Base-by-base conservation (phyloP, 2,888 invertebrate genomes). In the Plemyria rubiginata region DNA sequence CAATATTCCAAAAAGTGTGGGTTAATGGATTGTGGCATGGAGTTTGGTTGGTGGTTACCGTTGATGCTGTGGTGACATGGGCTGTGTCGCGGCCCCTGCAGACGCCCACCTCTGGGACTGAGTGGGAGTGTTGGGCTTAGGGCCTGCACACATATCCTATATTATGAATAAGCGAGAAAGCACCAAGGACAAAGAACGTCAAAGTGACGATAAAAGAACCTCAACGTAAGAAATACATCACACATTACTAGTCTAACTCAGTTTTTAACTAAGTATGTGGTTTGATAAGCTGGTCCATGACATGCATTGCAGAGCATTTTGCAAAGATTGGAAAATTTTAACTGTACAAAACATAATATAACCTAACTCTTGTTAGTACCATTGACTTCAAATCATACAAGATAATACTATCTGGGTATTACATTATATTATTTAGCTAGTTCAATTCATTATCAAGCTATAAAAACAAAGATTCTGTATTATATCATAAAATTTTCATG, bases 101-200 rank as follows among this genome's bases (percentile, higher is more conserved):
- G 81, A 82, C 85, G 80, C 86, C 82, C 88, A 89, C 88, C 90
- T 88, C 85, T 78, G 85, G 89, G 87, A 89, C 88, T 89, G 88
- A 90, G 80, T 81, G 73, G 81, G 79, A 77, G 92, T 88, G 92
- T 86, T 79, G 82, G 91, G 88, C 87, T 80, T 78, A 77, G 77
- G 62, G 90, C 93, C 91, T 87, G 90, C 88, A 88, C 90, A 76
- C 80, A 82, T 80, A 82, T 78, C 82, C 85, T 84, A 81, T 88
- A 93, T 87, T 88, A 93, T 93, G 93, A 92, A 93, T 86, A 93
- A 92, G 82, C 88, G 92, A 74, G 92, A 92, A 72, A 86, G 86
- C 83, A 92, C 81, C 84, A 90, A 92, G 82, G 92, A 92, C 67
- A 92, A 93, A 81, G 93, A 93, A 86, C 92, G 93, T 82, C 92